Percentiles rank a stretch among this genome's conserved stretches.
Evolutionary conservation across 2,113 vertebrate genomes (phyloP).

Genomic region (Chaetorhynchus papuensis): DNA sequence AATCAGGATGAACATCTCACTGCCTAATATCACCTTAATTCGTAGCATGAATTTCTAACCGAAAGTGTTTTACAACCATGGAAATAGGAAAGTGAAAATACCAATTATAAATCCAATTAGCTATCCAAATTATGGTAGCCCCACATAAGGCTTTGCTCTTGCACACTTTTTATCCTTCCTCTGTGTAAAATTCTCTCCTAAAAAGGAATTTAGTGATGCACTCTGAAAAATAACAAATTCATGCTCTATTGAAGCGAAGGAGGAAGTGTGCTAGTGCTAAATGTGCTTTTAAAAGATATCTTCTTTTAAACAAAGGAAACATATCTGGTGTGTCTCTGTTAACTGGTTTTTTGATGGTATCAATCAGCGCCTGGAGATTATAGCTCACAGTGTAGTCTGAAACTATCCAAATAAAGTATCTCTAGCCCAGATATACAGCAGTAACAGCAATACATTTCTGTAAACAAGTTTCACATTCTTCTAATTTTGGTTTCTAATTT

Average conservation of each 20-base stretch:
- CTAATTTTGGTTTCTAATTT: background rate
- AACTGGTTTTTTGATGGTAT: background rate
- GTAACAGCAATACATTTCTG: background rate
- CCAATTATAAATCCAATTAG: background rate
- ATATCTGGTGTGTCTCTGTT: background rate
- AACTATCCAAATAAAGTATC: background rate
- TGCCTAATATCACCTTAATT: background rate
- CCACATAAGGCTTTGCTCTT: background rate
- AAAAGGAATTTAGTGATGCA: background rate
- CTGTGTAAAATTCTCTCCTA: slow-evolving; percentile 4
- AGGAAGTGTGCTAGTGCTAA: background rate
- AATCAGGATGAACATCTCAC: background rate
- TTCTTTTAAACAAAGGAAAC: background rate
- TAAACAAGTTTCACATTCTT: background rate
- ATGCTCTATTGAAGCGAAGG: background rate
- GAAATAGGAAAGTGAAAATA: background rate
- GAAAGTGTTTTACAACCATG: background rate
- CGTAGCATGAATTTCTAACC: background rate
- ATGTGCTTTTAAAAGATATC: background rate
- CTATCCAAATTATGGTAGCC: background rate
- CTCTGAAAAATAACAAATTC: background rate
- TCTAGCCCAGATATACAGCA: background rate
- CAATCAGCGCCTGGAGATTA: background rate
- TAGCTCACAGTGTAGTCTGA: background rate
- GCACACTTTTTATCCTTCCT: background rate